phyloP scores from a whole-genome alignment of 2,888 invertebrate genomes.

The Trissonchulus sp. region DNA sequence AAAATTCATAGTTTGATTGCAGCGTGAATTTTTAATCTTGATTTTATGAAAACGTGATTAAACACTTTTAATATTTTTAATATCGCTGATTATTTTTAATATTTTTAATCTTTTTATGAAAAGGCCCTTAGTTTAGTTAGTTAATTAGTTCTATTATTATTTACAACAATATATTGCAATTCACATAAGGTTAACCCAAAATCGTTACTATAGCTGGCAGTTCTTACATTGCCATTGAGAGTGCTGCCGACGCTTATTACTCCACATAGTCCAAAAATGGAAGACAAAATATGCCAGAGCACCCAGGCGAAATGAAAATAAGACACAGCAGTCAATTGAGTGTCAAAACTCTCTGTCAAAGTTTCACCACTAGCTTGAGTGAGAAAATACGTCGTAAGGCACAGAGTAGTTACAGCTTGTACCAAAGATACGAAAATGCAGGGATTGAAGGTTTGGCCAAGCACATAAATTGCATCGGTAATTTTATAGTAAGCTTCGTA shows the following conservation, averaged over 20 bases:
- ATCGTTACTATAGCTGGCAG: too few species aligned
- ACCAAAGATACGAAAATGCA: neutral
- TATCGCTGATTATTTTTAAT: too few species aligned
- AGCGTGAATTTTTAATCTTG: too few species aligned
- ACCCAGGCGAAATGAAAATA: constrained; percentile 1
- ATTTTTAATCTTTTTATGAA: too few species aligned
- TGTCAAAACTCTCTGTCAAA: neutral
- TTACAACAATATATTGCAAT: too few species aligned
- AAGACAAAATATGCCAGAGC: neutral
- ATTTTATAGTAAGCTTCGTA: neutral
- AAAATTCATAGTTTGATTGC: too few species aligned
- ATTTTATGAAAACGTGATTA: too few species aligned
- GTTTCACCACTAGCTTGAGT: neutral
- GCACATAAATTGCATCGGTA: neutral
- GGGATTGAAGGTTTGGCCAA: neutral
- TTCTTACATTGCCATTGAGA: neutral
- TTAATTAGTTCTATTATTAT: too few species aligned
- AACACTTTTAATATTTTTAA: too few species aligned
- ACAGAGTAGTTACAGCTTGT: neutral
- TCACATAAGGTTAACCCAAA: too few species aligned
- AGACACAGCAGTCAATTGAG: neutral
- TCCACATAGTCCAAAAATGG: neutral
- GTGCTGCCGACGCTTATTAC: neutral
- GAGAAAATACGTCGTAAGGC: neutral
- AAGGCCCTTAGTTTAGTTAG: too few species aligned